phyloP scores from a whole-genome alignment of 1,140 invertebrate genomes.

The Hylaeus volcanicus region DNA sequence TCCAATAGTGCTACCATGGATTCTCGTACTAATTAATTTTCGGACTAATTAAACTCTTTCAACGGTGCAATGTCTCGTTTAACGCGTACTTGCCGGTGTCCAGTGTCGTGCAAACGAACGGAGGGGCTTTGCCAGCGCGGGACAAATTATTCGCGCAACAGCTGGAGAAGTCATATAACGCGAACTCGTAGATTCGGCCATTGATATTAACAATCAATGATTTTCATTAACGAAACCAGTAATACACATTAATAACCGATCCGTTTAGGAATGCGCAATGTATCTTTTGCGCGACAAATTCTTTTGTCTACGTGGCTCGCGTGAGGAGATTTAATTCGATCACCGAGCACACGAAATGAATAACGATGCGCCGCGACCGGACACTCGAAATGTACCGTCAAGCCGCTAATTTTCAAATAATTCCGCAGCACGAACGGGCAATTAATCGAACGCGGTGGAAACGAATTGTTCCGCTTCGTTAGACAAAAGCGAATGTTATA shows the following conservation, averaged over 20 bases:
- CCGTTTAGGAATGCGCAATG: neutral
- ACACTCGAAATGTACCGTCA: neutral
- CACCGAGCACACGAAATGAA: neutral
- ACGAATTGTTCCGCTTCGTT: neutral
- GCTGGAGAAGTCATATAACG: too few species aligned
- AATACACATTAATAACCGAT: slow-evolving; percentile 13
- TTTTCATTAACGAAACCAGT: too few species aligned
- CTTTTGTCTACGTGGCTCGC: neutral
- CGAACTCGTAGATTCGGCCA: too few species aligned
- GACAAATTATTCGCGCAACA: neutral
- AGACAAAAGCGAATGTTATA: too few species aligned
- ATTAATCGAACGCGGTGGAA: neutral
- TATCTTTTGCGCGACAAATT: slow-evolving; percentile 23
- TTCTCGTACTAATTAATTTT: slow-evolving; percentile 42
- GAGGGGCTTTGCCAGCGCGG: neutral
- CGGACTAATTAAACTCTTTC: slow-evolving; percentile 34
- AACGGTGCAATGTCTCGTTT: neutral
- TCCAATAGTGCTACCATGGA: slow-evolving; percentile 24
- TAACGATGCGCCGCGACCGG: neutral
- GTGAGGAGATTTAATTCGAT: slow-evolving; percentile 31
- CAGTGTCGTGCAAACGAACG: neutral
- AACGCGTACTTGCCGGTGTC: neutral
- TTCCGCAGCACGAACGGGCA: neutral
- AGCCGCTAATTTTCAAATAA: slow-evolving; percentile 5
- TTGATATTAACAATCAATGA: too few species aligned